These are phyloP conservation scores for Pseudachorutes palmiensis DNA, from an alignment of 1,140 invertebrate genomes.

Conservation along the genomic window DNA sequence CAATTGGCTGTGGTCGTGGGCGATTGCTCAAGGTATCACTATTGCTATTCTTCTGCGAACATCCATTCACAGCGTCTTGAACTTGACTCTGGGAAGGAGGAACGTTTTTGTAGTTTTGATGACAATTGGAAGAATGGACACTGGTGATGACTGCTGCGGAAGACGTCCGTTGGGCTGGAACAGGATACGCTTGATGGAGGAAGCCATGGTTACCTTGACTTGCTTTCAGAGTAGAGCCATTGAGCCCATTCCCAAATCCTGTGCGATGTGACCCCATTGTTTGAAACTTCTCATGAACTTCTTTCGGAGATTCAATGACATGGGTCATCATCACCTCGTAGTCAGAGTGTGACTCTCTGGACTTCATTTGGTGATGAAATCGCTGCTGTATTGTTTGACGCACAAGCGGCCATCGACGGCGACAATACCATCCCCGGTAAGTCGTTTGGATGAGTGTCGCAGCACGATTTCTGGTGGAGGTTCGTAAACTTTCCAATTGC, in stretches of 20 bases:
- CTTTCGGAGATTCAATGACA: neutral
- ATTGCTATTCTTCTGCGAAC: neutral
- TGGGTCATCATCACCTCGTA: neutral
- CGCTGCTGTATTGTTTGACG: slow-evolving; percentile 43
- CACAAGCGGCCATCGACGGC: slow-evolving; percentile 59
- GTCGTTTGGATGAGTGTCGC: slow-evolving; percentile 65
- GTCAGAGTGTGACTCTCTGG: neutral
- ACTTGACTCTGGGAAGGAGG: too few species aligned
- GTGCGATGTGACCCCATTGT: neutral
- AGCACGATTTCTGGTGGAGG: slow-evolving; percentile 64
- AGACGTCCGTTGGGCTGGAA: neutral
- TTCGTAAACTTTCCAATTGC: slow-evolving; percentile 69
- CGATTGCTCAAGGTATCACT: slow-evolving; percentile 38
- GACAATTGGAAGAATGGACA: slow-evolving; percentile 17
- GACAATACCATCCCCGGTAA: slow-evolving; percentile 68
- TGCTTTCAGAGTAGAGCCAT: neutral
- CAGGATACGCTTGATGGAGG: neutral
- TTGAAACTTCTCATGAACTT: neutral
- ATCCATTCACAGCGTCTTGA: slow-evolving; percentile 44
- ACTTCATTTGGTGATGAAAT: slow-evolving; percentile 10
- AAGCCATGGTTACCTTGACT: slow-evolving; percentile 1
- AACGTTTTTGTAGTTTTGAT: slow-evolving; percentile 42
- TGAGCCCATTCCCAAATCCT: too few species aligned
- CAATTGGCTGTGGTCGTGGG: slow-evolving; percentile 76
- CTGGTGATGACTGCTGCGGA: slow-evolving; percentile 12